Evolutionary conservation across 2,888 invertebrate genomes (phyloP).

Genomic region (Lasiommata megera): DNA sequence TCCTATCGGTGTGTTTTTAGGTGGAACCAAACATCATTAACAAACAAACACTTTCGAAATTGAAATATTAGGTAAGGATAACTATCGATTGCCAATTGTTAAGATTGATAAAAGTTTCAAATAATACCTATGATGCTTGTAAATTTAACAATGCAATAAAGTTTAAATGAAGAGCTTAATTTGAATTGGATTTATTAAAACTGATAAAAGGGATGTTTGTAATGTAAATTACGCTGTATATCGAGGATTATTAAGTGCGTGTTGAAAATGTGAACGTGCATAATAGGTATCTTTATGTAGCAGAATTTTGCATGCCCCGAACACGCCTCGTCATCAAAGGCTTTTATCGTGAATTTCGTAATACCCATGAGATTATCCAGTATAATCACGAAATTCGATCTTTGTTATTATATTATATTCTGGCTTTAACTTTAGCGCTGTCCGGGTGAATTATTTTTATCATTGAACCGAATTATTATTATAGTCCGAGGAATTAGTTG

Average conservation of each 20-base stretch:
- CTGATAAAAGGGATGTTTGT: slow-evolving; percentile 14
- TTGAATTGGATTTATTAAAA: slow-evolving; percentile 5
- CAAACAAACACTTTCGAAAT: too few relatives aligned
- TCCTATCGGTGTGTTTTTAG: too few relatives aligned
- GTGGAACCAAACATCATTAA: too few relatives aligned
- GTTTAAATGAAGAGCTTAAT: background rate
- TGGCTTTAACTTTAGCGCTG: background rate
- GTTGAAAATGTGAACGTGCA: slow-evolving; percentile 11
- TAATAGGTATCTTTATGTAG: slow-evolving; percentile 9
- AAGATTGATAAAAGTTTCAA: too few relatives aligned
- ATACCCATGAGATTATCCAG: background rate
- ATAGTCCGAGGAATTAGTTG: too few relatives aligned
- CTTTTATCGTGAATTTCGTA: background rate
- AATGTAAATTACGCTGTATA: slow-evolving; percentile 18
- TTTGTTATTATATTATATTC: background rate
- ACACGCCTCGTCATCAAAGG: background rate
- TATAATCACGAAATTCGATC: background rate
- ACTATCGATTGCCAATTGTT: too few relatives aligned
- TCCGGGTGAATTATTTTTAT: too few relatives aligned
- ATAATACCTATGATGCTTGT: background rate
- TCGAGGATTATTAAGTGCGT: slow-evolving; percentile 1
- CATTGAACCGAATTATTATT: too few relatives aligned
- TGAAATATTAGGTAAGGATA: too few relatives aligned
- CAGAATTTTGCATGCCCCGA: slow-evolving; percentile 7
- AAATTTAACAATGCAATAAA: background rate